Conservation (phyloP, 2,888 invertebrate genomes). For the Aphelenchoides bicaudatus region DNA sequence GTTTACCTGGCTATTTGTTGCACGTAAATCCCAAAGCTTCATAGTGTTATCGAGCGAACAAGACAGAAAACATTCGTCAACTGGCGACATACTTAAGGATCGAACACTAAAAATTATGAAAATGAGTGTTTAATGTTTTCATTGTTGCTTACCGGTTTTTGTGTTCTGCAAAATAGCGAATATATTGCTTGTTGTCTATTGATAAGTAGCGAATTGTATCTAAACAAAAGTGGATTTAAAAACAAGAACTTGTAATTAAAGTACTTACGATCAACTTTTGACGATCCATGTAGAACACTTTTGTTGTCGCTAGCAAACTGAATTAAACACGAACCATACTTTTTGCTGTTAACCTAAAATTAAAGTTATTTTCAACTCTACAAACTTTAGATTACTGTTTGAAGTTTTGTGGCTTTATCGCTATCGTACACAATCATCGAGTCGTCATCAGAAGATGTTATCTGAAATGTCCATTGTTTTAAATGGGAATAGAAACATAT, state of each 20-base stretch:
- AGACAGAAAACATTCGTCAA: constrained; percentile 94
- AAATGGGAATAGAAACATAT: too few relatives aligned
- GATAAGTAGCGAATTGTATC: constrained; percentile 93
- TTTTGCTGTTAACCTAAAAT: constrained; percentile 89
- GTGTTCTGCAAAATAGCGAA: constrained; percentile 93
- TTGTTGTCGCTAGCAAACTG: constrained; percentile 97
- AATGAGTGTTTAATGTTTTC: neutral
- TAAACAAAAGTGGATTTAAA: neutral
- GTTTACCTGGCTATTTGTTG: constrained; percentile 80
- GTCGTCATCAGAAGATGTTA: constrained; percentile 97
- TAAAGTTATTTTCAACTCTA: neutral
- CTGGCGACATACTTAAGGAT: constrained; percentile 86
- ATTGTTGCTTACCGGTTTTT: constrained; percentile 70
- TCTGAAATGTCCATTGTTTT: too few relatives aligned
- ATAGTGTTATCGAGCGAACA: constrained; percentile 91
- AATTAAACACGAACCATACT: constrained; percentile 96
- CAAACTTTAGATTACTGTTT: constrained; percentile 55
- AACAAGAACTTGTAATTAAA: neutral
- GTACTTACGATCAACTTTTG: constrained; percentile 78
- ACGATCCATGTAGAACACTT: constrained; percentile 97
- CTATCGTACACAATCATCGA: constrained; percentile 99
- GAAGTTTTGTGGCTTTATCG: constrained; percentile 76
- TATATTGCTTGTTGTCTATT: constrained; percentile 96
- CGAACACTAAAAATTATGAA: neutral
- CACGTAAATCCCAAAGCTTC: constrained; percentile 90